Evolutionary conservation across 2,113 vertebrate genomes (phyloP), one percentile per base, ranked within the genome.

Genomic region (Microcebus lehilahytsara): DNA sequence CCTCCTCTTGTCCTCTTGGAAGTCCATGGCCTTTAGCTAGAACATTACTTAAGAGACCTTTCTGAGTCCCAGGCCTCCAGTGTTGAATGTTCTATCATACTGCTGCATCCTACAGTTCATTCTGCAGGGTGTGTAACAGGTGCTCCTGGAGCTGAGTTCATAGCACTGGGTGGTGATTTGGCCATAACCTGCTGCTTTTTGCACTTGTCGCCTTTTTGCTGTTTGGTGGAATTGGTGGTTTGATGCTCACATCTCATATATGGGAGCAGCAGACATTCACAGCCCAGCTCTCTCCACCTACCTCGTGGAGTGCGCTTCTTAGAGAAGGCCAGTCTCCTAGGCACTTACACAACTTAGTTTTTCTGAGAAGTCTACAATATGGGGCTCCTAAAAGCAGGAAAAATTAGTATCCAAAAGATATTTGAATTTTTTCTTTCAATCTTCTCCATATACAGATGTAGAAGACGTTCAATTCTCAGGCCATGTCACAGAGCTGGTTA

Each of bases 221-320:
- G 9, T 53, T 90, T 37, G 69, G 60, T 77, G 72, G 25, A 10
- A 3, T 34, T 32, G 27, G 46, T 23, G 23, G 56, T 49, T 32
- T 23, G 37, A 6, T 2, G 8, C 32, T 56, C 42, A 51, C 1
- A 0, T 7, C 34, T 67, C n/a, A 42, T 20, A 1, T 37, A 6
- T 81, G 78, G 67, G 56, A 53, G 90, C 40, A 46, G 64, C 46
- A 20, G 30, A 16, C 3, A 0, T 1, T 7, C 12, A 10, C 72
- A 78, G 5, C 11, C 5, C 0, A 7, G 37, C 17, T 62, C 9
- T 5, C 42, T 69, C 64, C 20, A 1, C 34, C 13, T 79, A 49
- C 40, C 4, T 34, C 4, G 0, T 3, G 60, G 37, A 16, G 40
- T 0, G n/a, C 7, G 1, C 53, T 37, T 40, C 49, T 69, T 27